These are phyloP conservation scores for Sylvietta virens DNA, from an alignment of 2,113 vertebrate species.

Conservation along the genomic window DNA sequence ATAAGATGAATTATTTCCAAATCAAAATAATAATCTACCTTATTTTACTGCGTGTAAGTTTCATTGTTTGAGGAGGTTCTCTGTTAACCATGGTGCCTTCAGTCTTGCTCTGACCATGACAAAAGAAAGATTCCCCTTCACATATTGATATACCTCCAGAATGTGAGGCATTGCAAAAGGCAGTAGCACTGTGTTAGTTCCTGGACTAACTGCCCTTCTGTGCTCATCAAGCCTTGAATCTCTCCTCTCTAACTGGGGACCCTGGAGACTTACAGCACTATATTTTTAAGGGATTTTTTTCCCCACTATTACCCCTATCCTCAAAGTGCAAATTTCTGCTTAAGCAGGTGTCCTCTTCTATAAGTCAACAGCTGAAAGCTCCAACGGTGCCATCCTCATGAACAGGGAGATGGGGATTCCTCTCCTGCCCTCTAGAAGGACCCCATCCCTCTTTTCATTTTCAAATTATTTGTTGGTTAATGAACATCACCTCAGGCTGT, in stretches of 20 bases:
- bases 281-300: background rate
- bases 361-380: background rate
- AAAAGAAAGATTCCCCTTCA: background rate
- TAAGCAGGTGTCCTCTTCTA: background rate
- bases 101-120: background rate
- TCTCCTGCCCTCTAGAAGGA: background rate
- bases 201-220: background rate
- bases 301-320: background rate
- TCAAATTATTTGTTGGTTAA: constrained; percentile 30
- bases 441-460: background rate
- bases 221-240: background rate
- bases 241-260: background rate
- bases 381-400: background rate
- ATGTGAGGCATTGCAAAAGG: background rate
- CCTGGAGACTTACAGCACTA: background rate
- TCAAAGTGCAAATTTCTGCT: constrained; percentile 14
- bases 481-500: constrained; percentile 29
- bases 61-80: background rate
- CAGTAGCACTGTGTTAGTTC: background rate
- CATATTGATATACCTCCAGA: background rate
- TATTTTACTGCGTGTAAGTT: background rate
- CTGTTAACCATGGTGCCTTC: background rate
- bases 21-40: background rate
- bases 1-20: background rate
- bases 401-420: background rate